Evolutionary conservation across 2,888 invertebrate genomes (phyloP).

Genomic region (Napeogenes inachia): DNA sequence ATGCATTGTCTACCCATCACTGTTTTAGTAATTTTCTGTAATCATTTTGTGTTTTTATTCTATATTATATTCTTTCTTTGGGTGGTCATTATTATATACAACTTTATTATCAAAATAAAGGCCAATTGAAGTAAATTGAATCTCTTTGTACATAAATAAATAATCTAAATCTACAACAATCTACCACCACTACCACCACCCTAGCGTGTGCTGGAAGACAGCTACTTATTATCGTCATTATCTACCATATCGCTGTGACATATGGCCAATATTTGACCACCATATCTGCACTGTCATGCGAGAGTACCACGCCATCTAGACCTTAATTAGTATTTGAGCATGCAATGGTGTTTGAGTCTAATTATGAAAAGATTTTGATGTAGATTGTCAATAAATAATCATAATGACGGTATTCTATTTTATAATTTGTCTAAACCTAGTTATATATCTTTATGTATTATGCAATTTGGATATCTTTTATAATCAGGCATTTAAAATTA

Average conservation of each 20-base stretch:
- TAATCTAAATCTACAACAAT: slow-evolving; percentile 17
- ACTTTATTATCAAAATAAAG: background rate
- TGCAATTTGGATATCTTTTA: too few species aligned
- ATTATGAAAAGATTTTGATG: background rate
- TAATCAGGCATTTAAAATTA: too few species aligned
- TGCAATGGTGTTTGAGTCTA: slow-evolving; percentile 19
- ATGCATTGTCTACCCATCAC: slow-evolving; percentile 26
- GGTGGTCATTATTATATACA: too few species aligned
- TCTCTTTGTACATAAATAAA: background rate
- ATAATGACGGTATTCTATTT: too few species aligned
- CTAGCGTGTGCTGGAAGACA: slow-evolving; percentile 64
- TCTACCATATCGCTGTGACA: slow-evolving; percentile 72
- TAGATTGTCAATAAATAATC: background rate
- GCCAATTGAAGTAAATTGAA: background rate
- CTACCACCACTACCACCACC: slow-evolving; percentile 37
- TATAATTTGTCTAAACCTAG: too few species aligned
- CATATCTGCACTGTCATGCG: slow-evolving; percentile 60
- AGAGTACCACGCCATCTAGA: slow-evolving; percentile 58
- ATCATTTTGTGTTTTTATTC: too few species aligned
- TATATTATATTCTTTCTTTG: too few species aligned
- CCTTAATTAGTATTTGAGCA: slow-evolving; percentile 62
- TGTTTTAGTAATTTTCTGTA: background rate
- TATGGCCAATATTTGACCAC: slow-evolving; percentile 69
- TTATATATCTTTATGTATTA: too few species aligned
- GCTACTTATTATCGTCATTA: slow-evolving; percentile 75